Evolutionary conservation across 1,140 invertebrate species (phyloP), one percentile per base, ranked within the genome.

Genomic region (Rhagoletis pomonella): DNA sequence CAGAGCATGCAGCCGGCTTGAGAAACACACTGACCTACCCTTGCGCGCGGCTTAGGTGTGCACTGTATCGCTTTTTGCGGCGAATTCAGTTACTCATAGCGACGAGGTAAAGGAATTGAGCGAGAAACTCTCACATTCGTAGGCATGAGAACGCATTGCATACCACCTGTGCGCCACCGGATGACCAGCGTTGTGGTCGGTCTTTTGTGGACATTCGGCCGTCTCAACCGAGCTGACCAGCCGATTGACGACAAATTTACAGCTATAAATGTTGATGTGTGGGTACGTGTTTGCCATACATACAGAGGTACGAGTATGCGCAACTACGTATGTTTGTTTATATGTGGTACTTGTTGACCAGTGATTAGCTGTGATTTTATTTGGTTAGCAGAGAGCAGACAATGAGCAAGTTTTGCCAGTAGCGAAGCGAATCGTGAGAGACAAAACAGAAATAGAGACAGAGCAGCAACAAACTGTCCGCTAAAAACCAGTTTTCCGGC

Each of bases 261-360:
- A 92, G 91, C 91, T 92, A 92, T 89, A 89, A 92, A 91, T 92
- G 81, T 87, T 64, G 73, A 87, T 89, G 91, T 91, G 88, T 91
- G 90, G 87, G 90, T 64, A 29, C 42, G 42, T 59, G 86, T 50
- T 86, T 17, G 64, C 64, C 55, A 55, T 29, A 42, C n/a, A n/a
- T 42, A 84, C 7, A 19, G 29, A 47, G 9, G 39, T 73, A 73
- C 19, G 5, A 29, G 29, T 29, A 19, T 62, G 2, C 12, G 73
- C 17, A 50, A 17, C 50, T 39, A 2, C 55, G 73, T 81, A 14
- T 7, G 47, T 81, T 50, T 81, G 73, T 55, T 7, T 5, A 55
- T 55, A 44, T n/a, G 39, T 55, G 29, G 29, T 29, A 29, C 42
- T 47, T 12, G 19, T 67, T 86, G 84, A 86, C 39, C 60, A 64